Evolutionary conservation across 1,140 invertebrate genomes (phyloP), one percentile per base, ranked within the genome.

Genomic region (Papilio machaon): DNA sequence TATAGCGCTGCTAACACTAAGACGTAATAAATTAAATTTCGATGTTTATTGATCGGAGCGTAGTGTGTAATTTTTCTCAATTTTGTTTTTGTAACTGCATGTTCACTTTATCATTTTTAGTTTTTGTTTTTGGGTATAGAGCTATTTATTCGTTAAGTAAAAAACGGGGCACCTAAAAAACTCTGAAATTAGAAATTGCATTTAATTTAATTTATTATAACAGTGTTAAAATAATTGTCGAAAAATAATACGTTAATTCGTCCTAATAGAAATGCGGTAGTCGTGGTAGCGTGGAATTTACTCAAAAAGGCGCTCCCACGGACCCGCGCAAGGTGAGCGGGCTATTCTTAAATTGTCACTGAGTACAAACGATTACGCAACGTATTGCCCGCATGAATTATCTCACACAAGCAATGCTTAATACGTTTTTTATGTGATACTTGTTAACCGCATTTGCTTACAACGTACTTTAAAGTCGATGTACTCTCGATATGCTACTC

Each of bases 291-390:
- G 74, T 76, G 74, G 74, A 76, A 76, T 76, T 76, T 76, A 49
- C 74, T 76, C 74, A 76, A 76, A 76, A 76, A 76, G 74, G 74
- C 74, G 74, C 47, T 76, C 74, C 74, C 74, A 76, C 74, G 74
- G 74, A 76, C 47, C 74, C 46, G 43, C 73, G 73, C 74, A 76
- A 76, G 74, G 74, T 76, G 74, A 76, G 47, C 74, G 46, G 74
- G 74, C 74, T 49, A 76, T 76, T 76, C 74, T 76, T 52, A 76
- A 76, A 76, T 76, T 76, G 74, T 76, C 74, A 76, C 74, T 47
- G 73, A 76, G 74, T 76, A 76, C 74, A 76, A 76, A 76, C 23
- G 46, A 47, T 76, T 76, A 76, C 74, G 46, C 74, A 76, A 76
- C 23, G 47, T 52, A 76, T 76, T 52, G 74, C 74, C 74, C 43